Conservation (phyloP, 2,797 vertebrate genomes). For the Philypnodon macrostomus region DNA sequence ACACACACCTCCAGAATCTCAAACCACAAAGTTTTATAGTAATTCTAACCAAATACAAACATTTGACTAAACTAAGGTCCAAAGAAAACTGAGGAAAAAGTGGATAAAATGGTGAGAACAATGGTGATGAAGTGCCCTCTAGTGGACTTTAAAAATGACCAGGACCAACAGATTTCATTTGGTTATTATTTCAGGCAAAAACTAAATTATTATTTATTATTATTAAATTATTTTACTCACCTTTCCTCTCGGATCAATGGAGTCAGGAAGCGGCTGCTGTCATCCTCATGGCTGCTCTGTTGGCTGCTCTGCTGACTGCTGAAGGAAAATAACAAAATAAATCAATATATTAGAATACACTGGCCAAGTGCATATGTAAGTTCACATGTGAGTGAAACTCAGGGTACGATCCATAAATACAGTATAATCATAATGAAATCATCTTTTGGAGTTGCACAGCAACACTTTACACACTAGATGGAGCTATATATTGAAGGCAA, state of each 20-base stretch:
- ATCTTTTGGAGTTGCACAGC: background rate
- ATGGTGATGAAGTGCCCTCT: conserved; percentile 35
- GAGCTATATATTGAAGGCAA: conserved; percentile 33
- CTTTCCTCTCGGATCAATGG: conserved; percentile 80
- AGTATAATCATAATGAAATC: no score
- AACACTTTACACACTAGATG: conserved; percentile 53
- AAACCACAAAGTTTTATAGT: no score
- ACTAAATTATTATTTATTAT: no score
- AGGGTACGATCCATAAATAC: no score
- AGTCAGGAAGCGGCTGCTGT: conserved; percentile 84
- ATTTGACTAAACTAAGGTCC: no score
- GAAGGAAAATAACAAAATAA: conserved; percentile 33
- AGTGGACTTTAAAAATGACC: conserved; percentile 27
- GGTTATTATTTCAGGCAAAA: no score
- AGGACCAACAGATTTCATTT: background rate
- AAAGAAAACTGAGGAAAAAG: no score
- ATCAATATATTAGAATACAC: background rate
- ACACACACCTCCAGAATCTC: conserved; percentile 16
- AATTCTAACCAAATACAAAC: no score
- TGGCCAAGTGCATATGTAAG: no score
- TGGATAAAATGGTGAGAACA: no score
- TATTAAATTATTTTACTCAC: no score
- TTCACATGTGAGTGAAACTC: no score
- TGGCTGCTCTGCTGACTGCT: conserved; percentile 86
- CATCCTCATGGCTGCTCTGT: conserved; percentile 92